Base-by-base conservation (phyloP, 2,113 vertebrate species). In the Sphaerodactylus townsendi region DNA sequence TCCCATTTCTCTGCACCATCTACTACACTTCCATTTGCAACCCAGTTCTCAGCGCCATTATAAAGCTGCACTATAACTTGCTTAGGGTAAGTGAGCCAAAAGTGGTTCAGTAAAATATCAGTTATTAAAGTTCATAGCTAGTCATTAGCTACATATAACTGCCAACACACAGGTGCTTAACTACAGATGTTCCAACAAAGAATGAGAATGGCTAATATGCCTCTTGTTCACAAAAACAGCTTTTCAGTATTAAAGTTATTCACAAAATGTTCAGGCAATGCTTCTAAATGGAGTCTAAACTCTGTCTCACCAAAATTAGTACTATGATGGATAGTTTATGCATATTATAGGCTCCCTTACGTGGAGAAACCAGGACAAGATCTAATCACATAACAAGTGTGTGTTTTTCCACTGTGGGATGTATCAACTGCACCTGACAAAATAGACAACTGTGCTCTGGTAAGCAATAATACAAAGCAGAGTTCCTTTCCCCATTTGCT, bases 401-500 rank as follows among this genome's bases (percentile, higher is more conserved):
- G 15, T 92, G 74, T 84, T 91, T 84, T 84, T 81, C 79, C 79
- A 86, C 39, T 85, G 87, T 89, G 87, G n/a, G 70, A 81, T 71
- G 48, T 78, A 33, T 74, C 90, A 13, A 90, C 87, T 44, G 80
- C 83, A 89, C 35, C 82, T 21, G n/a, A 84, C 50, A 73, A 39
- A 81, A 68, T 59, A 65, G 44, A 82, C 2, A 88, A 19, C 35
- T 37, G 83, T 23, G 66, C n/a, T 73, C 23, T 44, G 15, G n/a
- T 74, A 44, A 90, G 79, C 76, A 85, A 0, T 69, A 6, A 15
- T 28, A 72, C 46, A 62, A 50, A 4, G 15, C 59, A 65, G 44
- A 50, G 62, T 2, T 1, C 73, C 9, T 68, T 88, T 83, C 33
- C 84, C 65, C 6, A 71, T 25, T 28, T 2, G 50, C 83, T 85